phyloP scores from a whole-genome alignment of 2,113 vertebrate species.

The Corythornis vintsioides region DNA sequence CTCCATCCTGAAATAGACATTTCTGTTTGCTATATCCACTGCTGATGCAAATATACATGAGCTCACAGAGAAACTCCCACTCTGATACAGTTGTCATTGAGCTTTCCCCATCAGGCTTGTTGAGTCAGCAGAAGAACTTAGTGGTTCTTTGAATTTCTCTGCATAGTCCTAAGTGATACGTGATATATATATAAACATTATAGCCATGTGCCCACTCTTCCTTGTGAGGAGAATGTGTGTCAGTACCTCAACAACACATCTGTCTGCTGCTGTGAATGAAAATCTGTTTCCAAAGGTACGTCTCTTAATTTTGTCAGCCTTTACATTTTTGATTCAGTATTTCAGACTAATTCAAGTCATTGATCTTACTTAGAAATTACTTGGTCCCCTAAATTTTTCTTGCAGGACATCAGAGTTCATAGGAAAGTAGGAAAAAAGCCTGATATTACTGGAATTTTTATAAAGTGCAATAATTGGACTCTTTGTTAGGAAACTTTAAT shows the following conservation, averaged over 20 bases:
- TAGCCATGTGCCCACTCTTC: background rate
- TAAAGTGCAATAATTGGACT: constrained; percentile 76
- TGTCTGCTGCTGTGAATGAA: background rate
- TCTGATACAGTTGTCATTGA: background rate
- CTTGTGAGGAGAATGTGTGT: background rate
- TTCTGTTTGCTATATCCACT: background rate
- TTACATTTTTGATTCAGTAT: constrained; percentile 30
- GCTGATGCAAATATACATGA: background rate
- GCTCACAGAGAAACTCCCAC: background rate
- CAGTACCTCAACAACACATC: background rate
- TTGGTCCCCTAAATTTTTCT: constrained; percentile 47
- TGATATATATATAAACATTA: background rate
- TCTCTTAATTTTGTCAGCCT: background rate
- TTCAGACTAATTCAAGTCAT: background rate
- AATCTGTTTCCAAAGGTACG: background rate
- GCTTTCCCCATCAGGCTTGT: background rate
- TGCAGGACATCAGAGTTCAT: constrained; percentile 41
- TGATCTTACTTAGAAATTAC: background rate
- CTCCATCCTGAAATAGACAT: constrained; percentile 33
- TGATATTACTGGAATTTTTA: constrained; percentile 67
- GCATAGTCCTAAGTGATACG: background rate
- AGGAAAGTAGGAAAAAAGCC: constrained; percentile 71
- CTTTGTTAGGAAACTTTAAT: constrained; percentile 72
- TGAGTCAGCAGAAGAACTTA: background rate
- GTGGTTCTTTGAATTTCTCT: background rate